Base-by-base conservation (phyloP, 2,888 invertebrate genomes). In the Diaphora mendica region DNA sequence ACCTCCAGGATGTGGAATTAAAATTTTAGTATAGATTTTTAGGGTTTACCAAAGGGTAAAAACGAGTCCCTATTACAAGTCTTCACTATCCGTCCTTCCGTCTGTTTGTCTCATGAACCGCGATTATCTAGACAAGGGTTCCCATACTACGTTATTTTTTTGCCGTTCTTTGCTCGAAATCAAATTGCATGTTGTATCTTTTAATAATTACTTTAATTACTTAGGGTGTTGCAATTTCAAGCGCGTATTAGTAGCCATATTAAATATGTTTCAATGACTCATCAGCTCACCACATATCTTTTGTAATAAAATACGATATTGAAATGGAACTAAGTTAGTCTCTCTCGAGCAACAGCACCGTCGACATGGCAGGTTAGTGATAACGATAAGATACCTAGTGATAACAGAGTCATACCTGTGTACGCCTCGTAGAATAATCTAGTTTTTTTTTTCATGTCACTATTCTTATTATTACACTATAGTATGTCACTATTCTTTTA, bases 331-430 rank as follows among this genome's bases (percentile, higher is more conserved):
- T 69, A 44, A 39, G 33, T 23, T 74, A 83, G 85, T 85, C 84
- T 86, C 83, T 88, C 77, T 75, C 75, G 71, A 74, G 65, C 77
- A 65, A 72, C 84, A 82, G 81, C 72, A 78, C 83, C 77, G 79
- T 76, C 79, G 79, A 85, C 82, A 90, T 90, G 90, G 90, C 90
- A 90, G 89, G 89, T 90, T 82, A 84, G 89, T 86, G 78, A 79
- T 84, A 79, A 76, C 77, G 72, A 82, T 78, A 80, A 84, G 80
- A 86, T 80, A 85, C 51, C 75, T 71, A 72, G 69, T 80, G 81
- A 86, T 82, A 85, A 79, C 75, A 72, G n/a, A 23, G 59, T 11
- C 9, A 74, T 70, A 77, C 35, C 72, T 80, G 64, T 77, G 77
- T 68, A 68, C 39, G 55, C 64, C 55, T 48, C 44, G 51, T 4